Conservation (phyloP, 2,888 invertebrate genomes). For the Meta bourneti region DNA sequence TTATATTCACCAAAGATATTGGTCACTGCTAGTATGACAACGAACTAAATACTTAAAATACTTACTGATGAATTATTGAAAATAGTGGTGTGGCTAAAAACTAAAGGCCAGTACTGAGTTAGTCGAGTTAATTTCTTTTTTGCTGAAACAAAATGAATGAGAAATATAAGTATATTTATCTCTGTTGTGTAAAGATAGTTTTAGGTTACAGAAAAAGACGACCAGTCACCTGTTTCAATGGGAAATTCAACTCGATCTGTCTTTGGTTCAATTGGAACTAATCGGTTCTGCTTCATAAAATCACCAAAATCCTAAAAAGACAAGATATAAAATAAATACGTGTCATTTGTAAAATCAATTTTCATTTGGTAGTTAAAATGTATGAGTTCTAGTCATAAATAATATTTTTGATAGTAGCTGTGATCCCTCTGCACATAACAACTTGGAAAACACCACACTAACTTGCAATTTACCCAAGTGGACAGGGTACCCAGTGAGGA, state of each 20-base stretch:
- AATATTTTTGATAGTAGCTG: no score
- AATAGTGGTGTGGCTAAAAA: conserved; percentile 92
- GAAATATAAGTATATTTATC: background rate
- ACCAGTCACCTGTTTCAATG: conserved; percentile 82
- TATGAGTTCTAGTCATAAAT: no score
- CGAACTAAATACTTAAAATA: background rate
- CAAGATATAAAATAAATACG: background rate
- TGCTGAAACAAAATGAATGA: conserved; percentile 80
- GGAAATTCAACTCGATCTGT: conserved; percentile 80
- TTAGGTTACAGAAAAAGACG: background rate
- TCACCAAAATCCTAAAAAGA: conserved; percentile 88
- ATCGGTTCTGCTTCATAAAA: conserved; percentile 90
- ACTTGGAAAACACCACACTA: no score
- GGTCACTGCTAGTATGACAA: no score
- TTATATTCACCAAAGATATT: no score
- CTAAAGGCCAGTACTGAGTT: conserved; percentile 89
- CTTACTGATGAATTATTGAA: conserved; percentile 84
- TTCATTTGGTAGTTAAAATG: background rate
- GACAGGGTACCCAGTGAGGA: no score
- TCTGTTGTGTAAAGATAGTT: background rate
- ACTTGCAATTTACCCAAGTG: no score
- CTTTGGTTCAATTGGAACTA: conserved; percentile 85
- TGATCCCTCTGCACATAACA: no score
- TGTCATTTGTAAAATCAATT: background rate
- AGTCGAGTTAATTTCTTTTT: conserved; percentile 87